Percentiles rank a stretch among this genome's conserved stretches.
phyloP scores from a whole-genome alignment of 2,888 invertebrate genomes.

The Pherbina coryleti region DNA sequence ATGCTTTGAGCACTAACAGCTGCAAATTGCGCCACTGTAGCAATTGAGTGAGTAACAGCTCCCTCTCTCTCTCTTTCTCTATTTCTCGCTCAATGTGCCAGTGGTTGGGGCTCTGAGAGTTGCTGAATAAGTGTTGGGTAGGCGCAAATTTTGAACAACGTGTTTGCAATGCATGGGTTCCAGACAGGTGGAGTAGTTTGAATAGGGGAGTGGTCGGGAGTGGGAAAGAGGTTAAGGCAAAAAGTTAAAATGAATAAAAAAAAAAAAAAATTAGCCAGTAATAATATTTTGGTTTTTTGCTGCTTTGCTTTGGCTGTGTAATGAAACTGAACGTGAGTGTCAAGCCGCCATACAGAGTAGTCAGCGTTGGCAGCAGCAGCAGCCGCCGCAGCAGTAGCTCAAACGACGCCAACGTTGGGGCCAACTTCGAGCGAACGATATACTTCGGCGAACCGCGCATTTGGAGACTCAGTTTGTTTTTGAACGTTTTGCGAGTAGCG shows the following conservation, averaged over 20 bases:
- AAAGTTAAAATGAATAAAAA: neutral
- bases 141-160: slow-evolving; percentile 30
- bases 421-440: slow-evolving; percentile 36
- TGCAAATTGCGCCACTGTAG: neutral
- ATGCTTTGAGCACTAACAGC: neutral
- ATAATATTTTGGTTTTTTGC: neutral
- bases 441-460: slow-evolving; percentile 39
- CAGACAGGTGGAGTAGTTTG: neutral
- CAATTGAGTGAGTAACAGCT: neutral
- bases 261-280: neutral
- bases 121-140: neutral
- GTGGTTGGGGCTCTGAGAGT: neutral
- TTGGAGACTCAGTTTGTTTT: slow-evolving; percentile 47
- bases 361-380: neutral
- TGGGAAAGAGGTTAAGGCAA: neutral
- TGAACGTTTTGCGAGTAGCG: slow-evolving; percentile 46
- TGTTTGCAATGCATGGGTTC: neutral
- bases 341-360: neutral
- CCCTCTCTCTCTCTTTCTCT: no score
- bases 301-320: neutral
- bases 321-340: neutral
- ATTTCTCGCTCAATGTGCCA: no score
- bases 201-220: neutral
- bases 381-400: neutral
- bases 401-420: neutral